Conservation (phyloP, 2,888 invertebrate species). For the Dynastes grantii region DNA sequence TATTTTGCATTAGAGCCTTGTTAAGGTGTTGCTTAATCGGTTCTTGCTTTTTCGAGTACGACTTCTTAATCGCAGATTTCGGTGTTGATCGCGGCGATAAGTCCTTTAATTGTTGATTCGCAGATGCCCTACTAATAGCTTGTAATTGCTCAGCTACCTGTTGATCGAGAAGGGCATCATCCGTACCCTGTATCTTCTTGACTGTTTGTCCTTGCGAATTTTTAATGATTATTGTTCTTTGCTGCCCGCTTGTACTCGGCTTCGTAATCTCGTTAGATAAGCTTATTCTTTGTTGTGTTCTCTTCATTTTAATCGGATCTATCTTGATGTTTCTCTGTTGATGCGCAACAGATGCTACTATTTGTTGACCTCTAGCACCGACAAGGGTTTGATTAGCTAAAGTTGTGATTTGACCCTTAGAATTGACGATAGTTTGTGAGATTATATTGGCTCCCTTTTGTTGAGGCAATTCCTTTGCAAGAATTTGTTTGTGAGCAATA, state of each 20-base stretch:
- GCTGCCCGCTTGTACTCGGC: conserved; percentile 53
- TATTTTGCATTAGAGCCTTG: conserved; percentile 26
- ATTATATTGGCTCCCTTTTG: conserved; percentile 56
- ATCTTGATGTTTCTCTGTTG: conserved; percentile 68
- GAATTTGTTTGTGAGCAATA: conserved; percentile 44
- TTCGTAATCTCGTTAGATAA: conserved; percentile 44
- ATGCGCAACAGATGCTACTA: conserved; percentile 68
- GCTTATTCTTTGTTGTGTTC: conserved; percentile 43
- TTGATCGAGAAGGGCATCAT: conserved; percentile 65
- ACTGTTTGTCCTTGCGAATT: conserved; percentile 68
- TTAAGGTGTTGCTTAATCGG: conserved; percentile 19
- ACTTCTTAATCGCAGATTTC: conserved; percentile 43
- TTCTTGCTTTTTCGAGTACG: conserved; percentile 43
- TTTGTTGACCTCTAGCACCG: conserved; percentile 66
- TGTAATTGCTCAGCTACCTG: conserved; percentile 69
- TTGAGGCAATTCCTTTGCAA: conserved; percentile 36
- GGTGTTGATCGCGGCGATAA: conserved; percentile 11
- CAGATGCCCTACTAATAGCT: conserved; percentile 66
- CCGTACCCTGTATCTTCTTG: conserved; percentile 65
- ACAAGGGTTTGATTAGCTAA: conserved; percentile 64
- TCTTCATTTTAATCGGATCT: conserved; percentile 58
- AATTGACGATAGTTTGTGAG: conserved; percentile 72
- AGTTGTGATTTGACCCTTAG: conserved; percentile 74
- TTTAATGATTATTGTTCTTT: conserved; percentile 68
- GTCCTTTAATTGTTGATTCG: conserved; percentile 50